Evolutionary conservation across 2,888 invertebrate species (phyloP).

Genomic region (Pammene fasciana): DNA sequence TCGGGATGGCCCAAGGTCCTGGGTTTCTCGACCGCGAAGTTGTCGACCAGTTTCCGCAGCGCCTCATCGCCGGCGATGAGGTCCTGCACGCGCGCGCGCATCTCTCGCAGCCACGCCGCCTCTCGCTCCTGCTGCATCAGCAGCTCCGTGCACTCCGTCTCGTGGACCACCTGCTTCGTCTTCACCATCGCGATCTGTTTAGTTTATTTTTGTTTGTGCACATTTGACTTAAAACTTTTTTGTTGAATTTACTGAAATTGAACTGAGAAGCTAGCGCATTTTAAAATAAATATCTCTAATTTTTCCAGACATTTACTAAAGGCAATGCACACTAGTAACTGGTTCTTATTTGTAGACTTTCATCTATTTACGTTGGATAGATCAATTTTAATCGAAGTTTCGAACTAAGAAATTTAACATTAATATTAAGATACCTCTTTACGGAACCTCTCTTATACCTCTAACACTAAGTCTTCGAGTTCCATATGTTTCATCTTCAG

Average conservation of each 20-base stretch:
- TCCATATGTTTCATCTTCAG: constrained; percentile 62
- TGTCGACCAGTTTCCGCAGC: constrained; percentile 51
- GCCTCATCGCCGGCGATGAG: constrained; percentile 61
- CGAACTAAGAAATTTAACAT: no score
- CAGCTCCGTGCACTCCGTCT: constrained; percentile 64
- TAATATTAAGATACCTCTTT: background rate
- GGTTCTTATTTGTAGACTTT: no score
- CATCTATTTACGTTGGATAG: no score
- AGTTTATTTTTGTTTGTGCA: background rate
- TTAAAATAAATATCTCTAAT: no score
- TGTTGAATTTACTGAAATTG: no score
- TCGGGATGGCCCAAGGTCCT: constrained; percentile 43
- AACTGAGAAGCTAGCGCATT: no score
- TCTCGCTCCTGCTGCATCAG: constrained; percentile 57
- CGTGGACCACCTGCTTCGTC: constrained; percentile 66
- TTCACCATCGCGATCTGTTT: constrained; percentile 69
- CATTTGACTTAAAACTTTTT: background rate
- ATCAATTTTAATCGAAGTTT: no score
- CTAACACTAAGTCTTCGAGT: constrained; percentile 69
- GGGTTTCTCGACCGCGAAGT: constrained; percentile 44
- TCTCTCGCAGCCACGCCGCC: constrained; percentile 57
- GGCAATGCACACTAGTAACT: no score
- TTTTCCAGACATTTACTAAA: no score
- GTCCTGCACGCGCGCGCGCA: constrained; percentile 63
- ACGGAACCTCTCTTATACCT: constrained; percentile 57